A percentile compares a stretch with the other conserved stretches of the same genome.
Conservation (phyloP, 2,113 vertebrate species). For the Glareola pratincola region DNA sequence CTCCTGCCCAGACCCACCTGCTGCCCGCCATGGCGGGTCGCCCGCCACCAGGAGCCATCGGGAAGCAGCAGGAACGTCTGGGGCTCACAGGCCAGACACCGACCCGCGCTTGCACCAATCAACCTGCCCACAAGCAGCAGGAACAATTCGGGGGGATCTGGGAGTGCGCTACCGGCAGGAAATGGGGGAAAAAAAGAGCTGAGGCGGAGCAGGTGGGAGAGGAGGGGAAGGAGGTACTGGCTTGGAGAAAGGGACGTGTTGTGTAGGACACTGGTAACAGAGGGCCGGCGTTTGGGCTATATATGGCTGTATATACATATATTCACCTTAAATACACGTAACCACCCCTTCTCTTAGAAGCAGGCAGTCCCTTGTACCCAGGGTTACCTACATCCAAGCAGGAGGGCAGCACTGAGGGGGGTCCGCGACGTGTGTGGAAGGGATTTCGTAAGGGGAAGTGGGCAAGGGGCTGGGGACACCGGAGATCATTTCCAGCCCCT, state of each 20-base stretch:
- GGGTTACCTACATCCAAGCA: rapidly evolving
- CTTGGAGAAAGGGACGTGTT: background rate
- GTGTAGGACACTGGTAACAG: rapidly evolving
- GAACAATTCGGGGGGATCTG: background rate
- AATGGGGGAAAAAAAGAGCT: rapidly evolving
- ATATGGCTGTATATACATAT: rapidly evolving
- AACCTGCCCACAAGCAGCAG: background rate
- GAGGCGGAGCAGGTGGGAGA: background rate
- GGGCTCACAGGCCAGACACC: background rate
- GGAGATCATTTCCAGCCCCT: background rate
- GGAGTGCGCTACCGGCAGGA: background rate
- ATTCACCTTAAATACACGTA: rapidly evolving
- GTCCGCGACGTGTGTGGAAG: rapidly evolving
- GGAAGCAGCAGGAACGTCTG: background rate
- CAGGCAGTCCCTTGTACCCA: rapidly evolving
- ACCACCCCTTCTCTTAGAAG: background rate
- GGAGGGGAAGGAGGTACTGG: background rate
- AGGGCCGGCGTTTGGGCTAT: background rate
- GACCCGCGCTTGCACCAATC: rapidly evolving
- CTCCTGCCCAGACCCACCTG: background rate
- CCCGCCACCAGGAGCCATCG: rapidly evolving
- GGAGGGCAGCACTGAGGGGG: background rate
- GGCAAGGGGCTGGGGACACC: background rate
- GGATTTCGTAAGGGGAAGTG: background rate
- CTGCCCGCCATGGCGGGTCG: background rate